Percentiles rank a stretch among this genome's conserved stretches.
Conservation (phyloP, 2,888 invertebrate genomes). For the Platycnemis pennipes region DNA sequence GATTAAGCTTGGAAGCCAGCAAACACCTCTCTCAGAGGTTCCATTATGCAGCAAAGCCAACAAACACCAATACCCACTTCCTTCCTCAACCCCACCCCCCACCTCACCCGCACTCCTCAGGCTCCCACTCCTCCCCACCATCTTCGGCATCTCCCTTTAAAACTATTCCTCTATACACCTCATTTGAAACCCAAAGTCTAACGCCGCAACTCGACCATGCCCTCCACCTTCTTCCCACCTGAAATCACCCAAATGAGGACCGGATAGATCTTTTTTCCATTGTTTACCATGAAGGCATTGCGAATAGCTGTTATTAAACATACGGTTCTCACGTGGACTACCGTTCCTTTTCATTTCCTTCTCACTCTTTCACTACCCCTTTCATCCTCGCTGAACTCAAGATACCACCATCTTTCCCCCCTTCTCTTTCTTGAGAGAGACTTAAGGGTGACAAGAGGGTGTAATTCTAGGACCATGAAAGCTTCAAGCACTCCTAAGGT, state of each 20-base stretch:
- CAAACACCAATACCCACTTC: slow-evolving; percentile 39
- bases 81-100: background rate
- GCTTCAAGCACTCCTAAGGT: slow-evolving; percentile 1
- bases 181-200: slow-evolving; percentile 13
- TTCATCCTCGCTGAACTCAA: background rate
- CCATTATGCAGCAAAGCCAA: slow-evolving; percentile 63
- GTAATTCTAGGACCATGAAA: background rate
- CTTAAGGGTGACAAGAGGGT: background rate
- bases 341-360: background rate
- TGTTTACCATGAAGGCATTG: background rate
- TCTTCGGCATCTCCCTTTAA: background rate
- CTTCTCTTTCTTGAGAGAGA: background rate
- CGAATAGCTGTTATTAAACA: background rate
- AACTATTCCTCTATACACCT: slow-evolving; percentile 36
- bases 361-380: background rate
- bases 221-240: background rate
- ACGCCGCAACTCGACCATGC: background rate
- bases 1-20: slow-evolving; percentile 53
- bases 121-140: background rate
- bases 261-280: background rate
- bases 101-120: background rate
- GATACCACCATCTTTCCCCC: background rate
- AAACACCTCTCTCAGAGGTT: slow-evolving; percentile 56
- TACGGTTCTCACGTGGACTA: background rate
- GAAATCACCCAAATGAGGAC: background rate